Percentiles rank a stretch among this genome's conserved stretches.
Evolutionary conservation across 1,140 invertebrate genomes (phyloP).

Genomic region (Drosophila orosa): DNA sequence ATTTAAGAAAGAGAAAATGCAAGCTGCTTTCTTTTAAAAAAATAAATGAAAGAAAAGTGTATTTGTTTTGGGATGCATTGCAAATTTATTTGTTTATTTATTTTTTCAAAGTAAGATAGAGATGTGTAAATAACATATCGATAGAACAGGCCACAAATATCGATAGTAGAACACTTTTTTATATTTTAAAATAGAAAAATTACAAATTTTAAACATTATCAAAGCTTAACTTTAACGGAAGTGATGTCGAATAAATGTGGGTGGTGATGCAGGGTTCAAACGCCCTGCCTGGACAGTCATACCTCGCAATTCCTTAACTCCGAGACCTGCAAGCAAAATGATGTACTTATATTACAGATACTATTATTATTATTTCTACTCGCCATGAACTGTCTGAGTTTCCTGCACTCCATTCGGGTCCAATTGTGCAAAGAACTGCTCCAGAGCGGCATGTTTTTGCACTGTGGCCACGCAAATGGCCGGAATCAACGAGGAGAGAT

Average conservation of each 20-base stretch:
- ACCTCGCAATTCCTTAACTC: conserved; percentile 36
- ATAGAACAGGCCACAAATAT: not conserved
- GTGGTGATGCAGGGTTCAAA: not conserved
- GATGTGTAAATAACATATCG: not conserved
- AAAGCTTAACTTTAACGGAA: not conserved
- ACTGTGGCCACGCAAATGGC: conserved; percentile 71
- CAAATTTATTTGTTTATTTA: not conserved
- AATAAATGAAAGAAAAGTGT: too few relatives aligned
- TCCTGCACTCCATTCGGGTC: conserved; percentile 43
- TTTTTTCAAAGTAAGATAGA: not conserved
- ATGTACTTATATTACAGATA: too few relatives aligned
- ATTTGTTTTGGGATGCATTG: too few relatives aligned
- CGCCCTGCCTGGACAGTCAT: conserved; percentile 30
- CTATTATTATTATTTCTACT: not conserved
- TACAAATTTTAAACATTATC: not conserved
- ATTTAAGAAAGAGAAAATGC: too few relatives aligned
- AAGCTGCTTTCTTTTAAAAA: too few relatives aligned
- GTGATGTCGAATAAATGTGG: conserved; percentile 13
- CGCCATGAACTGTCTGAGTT: conserved; percentile 73
- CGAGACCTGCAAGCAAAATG: conserved; percentile 41
- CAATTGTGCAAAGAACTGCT: conserved; percentile 50
- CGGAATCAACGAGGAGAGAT: conserved; percentile 73
- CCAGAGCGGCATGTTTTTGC: conserved; percentile 47
- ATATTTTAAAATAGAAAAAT: not conserved
- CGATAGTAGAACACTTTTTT: not conserved